Conservation (phyloP, 2,113 vertebrate genomes). For the Oncorhynchus tshawytscha region DNA sequence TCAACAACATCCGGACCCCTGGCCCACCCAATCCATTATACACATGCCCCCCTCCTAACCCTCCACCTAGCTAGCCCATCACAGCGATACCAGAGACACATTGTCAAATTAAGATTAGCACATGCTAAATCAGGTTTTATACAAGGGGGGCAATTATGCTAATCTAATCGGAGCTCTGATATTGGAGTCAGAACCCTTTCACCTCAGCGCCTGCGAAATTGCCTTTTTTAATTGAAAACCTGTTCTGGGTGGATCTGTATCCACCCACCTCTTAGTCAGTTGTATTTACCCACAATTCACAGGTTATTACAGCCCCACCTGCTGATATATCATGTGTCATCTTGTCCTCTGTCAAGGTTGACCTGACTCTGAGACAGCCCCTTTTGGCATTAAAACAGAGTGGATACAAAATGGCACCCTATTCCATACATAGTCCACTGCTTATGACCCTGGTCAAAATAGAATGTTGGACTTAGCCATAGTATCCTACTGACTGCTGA, state of each 20-base stretch:
- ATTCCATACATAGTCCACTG: not conserved
- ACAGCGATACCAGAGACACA: conserved; percentile 30
- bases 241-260: conserved; percentile 49
- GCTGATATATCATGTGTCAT: conserved; percentile 11
- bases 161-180: conserved; percentile 56
- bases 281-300: conserved; percentile 42
- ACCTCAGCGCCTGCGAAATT: conserved; percentile 44
- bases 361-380: not conserved
- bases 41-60: not conserved
- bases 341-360: conserved; percentile 40
- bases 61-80: not conserved
- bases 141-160: conserved; percentile 57
- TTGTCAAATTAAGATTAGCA: conserved; percentile 60
- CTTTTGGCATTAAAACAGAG: not conserved
- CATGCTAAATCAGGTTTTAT: conserved; percentile 59
- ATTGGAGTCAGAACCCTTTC: conserved; percentile 59
- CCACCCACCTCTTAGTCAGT: conserved; percentile 34
- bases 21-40: not conserved
- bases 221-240: conserved; percentile 65
- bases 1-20: conserved; percentile 4
- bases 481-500: not conserved
- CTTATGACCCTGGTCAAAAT: not conserved
- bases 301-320: conserved; percentile 40
- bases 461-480: not conserved
- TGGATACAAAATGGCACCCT: not conserved